A percentile compares a stretch with the other conserved stretches of the same genome.
phyloP scores from a whole-genome alignment of 2,888 invertebrate genomes.

The Orthosia incerta region DNA sequence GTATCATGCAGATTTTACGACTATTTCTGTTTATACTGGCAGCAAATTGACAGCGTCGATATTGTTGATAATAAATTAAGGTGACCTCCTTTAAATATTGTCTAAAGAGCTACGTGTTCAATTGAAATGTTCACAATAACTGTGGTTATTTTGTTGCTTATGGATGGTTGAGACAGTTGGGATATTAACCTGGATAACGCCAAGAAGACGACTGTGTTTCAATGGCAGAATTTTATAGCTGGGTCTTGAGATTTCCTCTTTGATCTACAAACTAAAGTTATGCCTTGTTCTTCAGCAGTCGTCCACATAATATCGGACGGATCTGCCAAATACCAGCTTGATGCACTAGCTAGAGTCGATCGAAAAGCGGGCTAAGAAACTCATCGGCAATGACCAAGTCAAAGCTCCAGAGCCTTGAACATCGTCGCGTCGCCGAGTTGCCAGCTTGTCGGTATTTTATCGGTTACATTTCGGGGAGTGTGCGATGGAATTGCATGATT shows the following conservation, averaged over 20 bases:
- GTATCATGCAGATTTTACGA: constrained; percentile 51
- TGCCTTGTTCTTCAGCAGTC: background rate
- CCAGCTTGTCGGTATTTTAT: too few species aligned
- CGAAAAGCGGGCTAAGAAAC: too few species aligned
- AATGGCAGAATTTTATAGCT: background rate
- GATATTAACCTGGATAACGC: constrained; percentile 29
- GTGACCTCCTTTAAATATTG: constrained; percentile 56
- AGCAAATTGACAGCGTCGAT: constrained; percentile 54
- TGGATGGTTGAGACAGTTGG: background rate
- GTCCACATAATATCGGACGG: too few species aligned
- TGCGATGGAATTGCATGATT: too few species aligned
- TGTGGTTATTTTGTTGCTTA: constrained; percentile 35
- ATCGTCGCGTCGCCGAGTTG: too few species aligned
- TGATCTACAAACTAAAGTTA: background rate
- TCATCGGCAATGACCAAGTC: too few species aligned
- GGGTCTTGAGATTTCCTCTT: background rate
- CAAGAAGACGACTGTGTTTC: background rate
- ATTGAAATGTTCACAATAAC: constrained; percentile 40
- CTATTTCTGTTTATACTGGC: constrained; percentile 47
- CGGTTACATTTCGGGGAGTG: too few species aligned
- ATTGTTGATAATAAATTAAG: constrained; percentile 61
- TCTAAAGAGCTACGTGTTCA: constrained; percentile 39
- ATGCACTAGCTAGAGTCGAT: too few species aligned
- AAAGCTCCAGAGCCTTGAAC: too few species aligned
- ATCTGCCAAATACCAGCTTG: too few species aligned